These are phyloP conservation scores for Drosophila merina DNA, from an alignment of 2,888 invertebrate genomes.

Conservation along the genomic window DNA sequence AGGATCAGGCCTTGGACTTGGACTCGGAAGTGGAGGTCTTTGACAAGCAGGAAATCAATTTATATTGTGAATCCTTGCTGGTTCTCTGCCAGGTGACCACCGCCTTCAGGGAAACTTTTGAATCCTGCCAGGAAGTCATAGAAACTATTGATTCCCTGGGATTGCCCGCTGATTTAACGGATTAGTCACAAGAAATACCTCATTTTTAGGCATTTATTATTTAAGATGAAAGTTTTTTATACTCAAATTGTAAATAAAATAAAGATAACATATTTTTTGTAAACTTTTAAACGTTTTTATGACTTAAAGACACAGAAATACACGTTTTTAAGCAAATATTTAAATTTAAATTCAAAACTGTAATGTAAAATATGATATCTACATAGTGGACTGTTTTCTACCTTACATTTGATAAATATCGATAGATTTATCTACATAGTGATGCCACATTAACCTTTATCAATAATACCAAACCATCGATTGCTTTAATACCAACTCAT, in stretches of 20 bases:
- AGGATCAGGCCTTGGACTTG: constrained; percentile 17
- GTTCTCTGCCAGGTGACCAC: constrained; percentile 62
- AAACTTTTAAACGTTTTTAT: background rate
- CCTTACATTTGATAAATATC: too few species aligned
- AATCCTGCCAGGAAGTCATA: constrained; percentile 55
- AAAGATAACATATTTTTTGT: background rate
- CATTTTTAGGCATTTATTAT: background rate
- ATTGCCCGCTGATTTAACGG: background rate
- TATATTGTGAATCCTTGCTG: constrained; percentile 79
- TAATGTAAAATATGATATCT: too few species aligned
- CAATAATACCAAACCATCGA: background rate
- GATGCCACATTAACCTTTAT: background rate
- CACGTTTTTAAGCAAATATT: too few species aligned
- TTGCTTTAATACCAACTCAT: background rate
- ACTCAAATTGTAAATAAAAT: background rate
- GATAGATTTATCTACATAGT: background rate
- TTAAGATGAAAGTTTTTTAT: background rate
- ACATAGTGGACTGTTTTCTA: too few species aligned
- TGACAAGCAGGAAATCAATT: constrained; percentile 81
- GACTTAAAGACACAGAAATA: background rate
- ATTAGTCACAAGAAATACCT: background rate
- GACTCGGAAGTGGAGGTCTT: constrained; percentile 69
- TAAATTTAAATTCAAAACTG: too few species aligned
- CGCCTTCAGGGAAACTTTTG: constrained; percentile 44
- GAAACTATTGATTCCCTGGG: background rate